Evolutionary conservation across 2,888 invertebrate species (phyloP), one percentile per base, ranked within the genome.

Genomic region (Chloroclysta siterata): DNA sequence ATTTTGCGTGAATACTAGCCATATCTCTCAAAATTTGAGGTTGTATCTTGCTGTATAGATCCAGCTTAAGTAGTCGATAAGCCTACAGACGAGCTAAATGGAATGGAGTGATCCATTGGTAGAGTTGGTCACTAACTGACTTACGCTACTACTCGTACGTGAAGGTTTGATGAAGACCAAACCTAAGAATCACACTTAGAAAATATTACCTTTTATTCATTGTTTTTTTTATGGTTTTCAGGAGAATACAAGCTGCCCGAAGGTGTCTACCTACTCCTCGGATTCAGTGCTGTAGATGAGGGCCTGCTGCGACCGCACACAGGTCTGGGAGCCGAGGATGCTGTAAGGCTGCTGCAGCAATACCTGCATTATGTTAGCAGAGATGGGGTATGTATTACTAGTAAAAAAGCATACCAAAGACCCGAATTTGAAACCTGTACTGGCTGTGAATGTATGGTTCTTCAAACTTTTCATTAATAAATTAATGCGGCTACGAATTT

Each of bases 241-340:
- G 96, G 95, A 71, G 95, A 96, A 79, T 97, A 97, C 89, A 95
- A 94, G 79, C 93, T 97, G 66, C 96, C 96, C 60, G 97, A 97
- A 89, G 98, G 98, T 42, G 96, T 98, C 44, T 98, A 97, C 89
- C 94, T 98, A 70, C 96, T 98, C 84, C 95, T 98, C 63, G 98
- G 98, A 62, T 98, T 97, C 90, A 98, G 98, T 78, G 96, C 97
- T 65, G 96, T 96, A n/a, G 98, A 98, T 85, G 97, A 98, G 87
- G 95, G 95, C 0, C 93, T 97, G 62, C 94, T 98, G 74, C 95
- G 96, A 72, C 97, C 96, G 41, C 96, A 97, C 84, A 97, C 97
- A 3, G 96, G 97, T 63, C 94, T 97, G 59, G 97, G 97, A 7
- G 96, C 98, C 54, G 96, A 96, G 81, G 97, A 97, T 86, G 96